Conservation (phyloP, 2,113 vertebrate species). For the Oenanthe melanoleuca region DNA sequence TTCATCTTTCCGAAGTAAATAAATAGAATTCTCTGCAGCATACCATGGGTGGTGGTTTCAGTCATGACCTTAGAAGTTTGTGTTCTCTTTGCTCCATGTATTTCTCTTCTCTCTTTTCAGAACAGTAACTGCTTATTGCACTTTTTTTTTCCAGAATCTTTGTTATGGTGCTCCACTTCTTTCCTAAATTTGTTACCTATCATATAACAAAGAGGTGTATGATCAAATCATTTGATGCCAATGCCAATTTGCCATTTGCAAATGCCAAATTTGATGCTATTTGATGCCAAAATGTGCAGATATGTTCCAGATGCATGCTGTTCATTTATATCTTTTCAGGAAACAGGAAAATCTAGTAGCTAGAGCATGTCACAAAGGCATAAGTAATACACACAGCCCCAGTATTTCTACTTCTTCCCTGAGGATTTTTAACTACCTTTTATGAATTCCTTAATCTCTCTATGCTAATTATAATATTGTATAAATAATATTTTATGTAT, state of each 20-base stretch:
- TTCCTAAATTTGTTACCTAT: not conserved
- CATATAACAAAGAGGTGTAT: not conserved
- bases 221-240: not conserved
- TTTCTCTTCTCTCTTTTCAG: not conserved
- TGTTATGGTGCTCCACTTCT: not conserved
- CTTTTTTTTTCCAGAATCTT: not conserved
- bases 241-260: no score
- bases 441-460: not conserved
- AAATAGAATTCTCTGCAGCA: constrained; percentile 11
- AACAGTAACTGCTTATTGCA: not conserved
- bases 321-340: not conserved
- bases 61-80: not conserved
- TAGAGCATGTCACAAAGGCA: not conserved
- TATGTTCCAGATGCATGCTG: not conserved
- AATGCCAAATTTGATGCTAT: not conserved
- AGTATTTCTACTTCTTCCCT: not conserved
- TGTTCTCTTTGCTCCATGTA: not conserved
- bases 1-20: constrained; percentile 13
- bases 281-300: not conserved
- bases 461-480: not conserved
- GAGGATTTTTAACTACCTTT: not conserved
- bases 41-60: constrained; percentile 15
- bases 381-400: not conserved
- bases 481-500: not conserved
- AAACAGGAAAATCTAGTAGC: not conserved